These are phyloP conservation scores for Colius striatus DNA, from an alignment of 2,113 vertebrate species.

Conservation along the genomic window DNA sequence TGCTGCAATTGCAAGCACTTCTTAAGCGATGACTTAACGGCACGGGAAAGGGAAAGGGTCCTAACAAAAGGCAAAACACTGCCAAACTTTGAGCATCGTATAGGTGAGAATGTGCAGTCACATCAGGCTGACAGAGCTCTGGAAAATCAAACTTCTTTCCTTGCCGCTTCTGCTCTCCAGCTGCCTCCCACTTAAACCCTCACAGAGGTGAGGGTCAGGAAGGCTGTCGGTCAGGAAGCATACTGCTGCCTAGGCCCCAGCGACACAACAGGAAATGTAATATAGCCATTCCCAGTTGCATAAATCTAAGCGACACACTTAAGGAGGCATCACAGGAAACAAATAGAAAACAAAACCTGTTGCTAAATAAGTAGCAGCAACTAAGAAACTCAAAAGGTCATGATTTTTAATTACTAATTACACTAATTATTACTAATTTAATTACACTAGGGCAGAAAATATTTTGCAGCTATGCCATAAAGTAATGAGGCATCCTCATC, in stretches of 20 bases:
- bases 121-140: background rate
- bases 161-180: background rate
- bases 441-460: background rate
- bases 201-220: background rate
- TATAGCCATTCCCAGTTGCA: background rate
- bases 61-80: background rate
- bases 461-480: background rate
- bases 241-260: background rate
- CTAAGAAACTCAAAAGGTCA: background rate
- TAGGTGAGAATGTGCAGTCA: background rate
- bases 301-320: background rate
- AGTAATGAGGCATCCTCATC: background rate
- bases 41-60: background rate
- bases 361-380: background rate
- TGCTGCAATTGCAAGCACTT: background rate
- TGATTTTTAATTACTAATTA: background rate
- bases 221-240: background rate
- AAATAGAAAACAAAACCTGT: background rate
- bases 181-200: no score
- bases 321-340: background rate
- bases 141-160: background rate
- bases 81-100: background rate
- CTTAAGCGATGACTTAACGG: background rate
- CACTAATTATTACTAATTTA: no score
- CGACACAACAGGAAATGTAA: fast-evolving